Base-by-base conservation (phyloP, 2,888 invertebrate genomes). In the Augochlorella aurata region DNA sequence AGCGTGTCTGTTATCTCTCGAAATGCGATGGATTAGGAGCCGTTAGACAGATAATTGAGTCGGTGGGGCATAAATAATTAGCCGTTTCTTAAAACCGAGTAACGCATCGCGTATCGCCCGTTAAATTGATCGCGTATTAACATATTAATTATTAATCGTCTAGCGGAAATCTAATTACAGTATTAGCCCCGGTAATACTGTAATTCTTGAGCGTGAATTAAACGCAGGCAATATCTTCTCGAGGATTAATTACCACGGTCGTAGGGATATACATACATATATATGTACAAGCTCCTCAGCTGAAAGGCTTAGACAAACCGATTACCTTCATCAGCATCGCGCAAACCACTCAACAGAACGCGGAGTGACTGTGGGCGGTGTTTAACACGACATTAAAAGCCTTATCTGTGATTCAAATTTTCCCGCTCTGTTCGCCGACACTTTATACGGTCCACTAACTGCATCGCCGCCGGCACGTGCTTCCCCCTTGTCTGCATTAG, bases 331-430 rank as follows among this genome's bases (percentile, higher is more conserved):
- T 66, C 78, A 66, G 54, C 54, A 21, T 63, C 50, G 66, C 54
- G 44, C 70, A 24, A 66, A 49, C 24, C 66, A 44, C 44, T 49
- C 49, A 69, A 65, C 77, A 65, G 63, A 77, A 79, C 63, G 54
- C 49, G 12, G n/a, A 72, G 79, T 38, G 66, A 71, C 78, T 38
- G 45, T 14, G 50, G 69, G 65, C 47, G 47, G 49, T 70, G 49
- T 78, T 79, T 45, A 71, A 70, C 74, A 65, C 72, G 75, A 69
- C 80, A 65, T 76, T 82, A 76, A 79, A 82, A 74, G 76, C 66
- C 73, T 81, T 70, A 76, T 81, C 76, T 77, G 77, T 12, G 73
- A 82, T 77, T 76, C 71, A 75, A 76, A 81, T 82, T 75, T 65
- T 73, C 69, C 72, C 72, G 58, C 75, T 74, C 76, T 66, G 73